Conservation (phyloP, 2,888 invertebrate genomes). For the Stenodera caucasica region DNA sequence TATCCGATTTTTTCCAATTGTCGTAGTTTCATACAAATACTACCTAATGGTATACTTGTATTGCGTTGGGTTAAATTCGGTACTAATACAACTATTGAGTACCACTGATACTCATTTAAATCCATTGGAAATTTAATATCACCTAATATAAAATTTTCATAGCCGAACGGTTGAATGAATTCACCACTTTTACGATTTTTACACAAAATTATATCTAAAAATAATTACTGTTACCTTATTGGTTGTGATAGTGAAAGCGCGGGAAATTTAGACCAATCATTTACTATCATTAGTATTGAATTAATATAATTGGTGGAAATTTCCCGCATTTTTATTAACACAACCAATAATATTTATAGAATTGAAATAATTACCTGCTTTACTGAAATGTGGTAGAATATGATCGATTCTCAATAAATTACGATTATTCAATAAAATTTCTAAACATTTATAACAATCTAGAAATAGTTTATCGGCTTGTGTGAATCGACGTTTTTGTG, state of each 20-base stretch:
- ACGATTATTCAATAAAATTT: slow-evolving; percentile 55
- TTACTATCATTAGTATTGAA: no score
- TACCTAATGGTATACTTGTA: slow-evolving; percentile 60
- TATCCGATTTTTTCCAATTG: slow-evolving; percentile 67
- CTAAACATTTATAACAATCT: slow-evolving; percentile 44
- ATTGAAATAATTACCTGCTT: slow-evolving; percentile 60
- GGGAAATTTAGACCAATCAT: no score
- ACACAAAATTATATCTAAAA: slow-evolving; percentile 50
- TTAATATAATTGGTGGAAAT: no score
- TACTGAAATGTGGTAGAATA: slow-evolving; percentile 69
- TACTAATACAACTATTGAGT: slow-evolving; percentile 63
- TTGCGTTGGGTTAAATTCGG: slow-evolving; percentile 64
- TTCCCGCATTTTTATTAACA: no score
- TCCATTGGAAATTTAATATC: slow-evolving; percentile 46
- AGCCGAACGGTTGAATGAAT: slow-evolving; percentile 57
- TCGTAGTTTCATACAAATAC: slow-evolving; percentile 63
- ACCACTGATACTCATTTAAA: slow-evolving; percentile 54
- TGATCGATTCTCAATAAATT: slow-evolving; percentile 60
- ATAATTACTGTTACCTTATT: no score
- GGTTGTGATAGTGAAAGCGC: no score
- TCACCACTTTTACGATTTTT: slow-evolving; percentile 57
- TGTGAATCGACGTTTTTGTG: slow-evolving; percentile 59
- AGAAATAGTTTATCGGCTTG: slow-evolving; percentile 62
- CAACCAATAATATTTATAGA: no score
- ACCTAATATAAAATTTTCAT: slow-evolving; percentile 60